Evolutionary conservation across 1,140 invertebrate genomes (phyloP), one percentile per base, ranked within the genome.

Genomic region (Notospermus geniculatus): DNA sequence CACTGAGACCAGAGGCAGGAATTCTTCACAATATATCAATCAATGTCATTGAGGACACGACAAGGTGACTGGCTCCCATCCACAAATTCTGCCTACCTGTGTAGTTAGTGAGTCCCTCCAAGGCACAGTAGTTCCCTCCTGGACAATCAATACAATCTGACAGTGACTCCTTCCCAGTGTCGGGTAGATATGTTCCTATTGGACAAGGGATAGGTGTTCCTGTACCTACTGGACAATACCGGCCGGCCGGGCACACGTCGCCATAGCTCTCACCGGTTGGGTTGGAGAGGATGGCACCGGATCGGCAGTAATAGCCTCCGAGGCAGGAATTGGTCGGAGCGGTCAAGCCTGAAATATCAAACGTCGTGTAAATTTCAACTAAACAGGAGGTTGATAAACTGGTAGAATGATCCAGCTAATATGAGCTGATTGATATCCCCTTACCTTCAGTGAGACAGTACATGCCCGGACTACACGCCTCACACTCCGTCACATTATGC

Each of bases 181-280:
- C 67, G 1, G 73, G 69, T 27, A 70, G 57, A 59, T 69, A 79
- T 1, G 73, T 77, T 17, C 77, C 77, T 5, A 58, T 30, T 11
- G 73, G 76, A 60, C 76, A 79, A 9, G 73, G 65, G 0, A 68
- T 55, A 9, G 77, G 73, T 9, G 63, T 69, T 2, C 67, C 73
- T 2, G 72, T 78, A 1, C 72, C 73, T 29, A 43, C 45, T 11
- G 73, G 75, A 63, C 77, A 79, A 62, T 76, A 79, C 60, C 72
- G 65, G 25, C 76, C 76, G n/a, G 64, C 61, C 9, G 70, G 65
- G 62, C 77, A 79, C 45, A 70, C 64, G 59, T 76, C 75, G 7
- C 76, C 77, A 61, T 76, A 77, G 2, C 60, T 25, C 57, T 73
- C 64, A 54, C 56, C 46, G 39, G 62, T 66, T 32, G 77, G 77